Conservation (phyloP, 2,113 vertebrate species). For the Phainopepla nitens region DNA sequence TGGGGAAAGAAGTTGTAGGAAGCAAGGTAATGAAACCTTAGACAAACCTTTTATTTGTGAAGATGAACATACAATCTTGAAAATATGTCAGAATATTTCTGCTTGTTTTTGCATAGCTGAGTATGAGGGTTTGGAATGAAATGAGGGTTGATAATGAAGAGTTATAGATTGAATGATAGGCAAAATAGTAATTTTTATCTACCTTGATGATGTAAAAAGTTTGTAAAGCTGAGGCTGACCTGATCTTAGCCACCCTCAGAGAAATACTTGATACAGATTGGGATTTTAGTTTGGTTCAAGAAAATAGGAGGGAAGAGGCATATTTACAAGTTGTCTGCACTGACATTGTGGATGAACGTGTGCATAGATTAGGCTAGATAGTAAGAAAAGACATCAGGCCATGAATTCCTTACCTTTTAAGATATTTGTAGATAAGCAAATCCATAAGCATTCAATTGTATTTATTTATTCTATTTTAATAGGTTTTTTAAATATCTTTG, state of each 20-base stretch:
- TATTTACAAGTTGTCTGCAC: not conserved
- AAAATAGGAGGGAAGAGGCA: not conserved
- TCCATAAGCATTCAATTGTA: not conserved
- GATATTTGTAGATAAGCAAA: not conserved
- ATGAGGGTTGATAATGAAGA: not conserved
- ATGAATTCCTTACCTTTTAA: not conserved
- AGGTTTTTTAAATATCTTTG: not conserved
- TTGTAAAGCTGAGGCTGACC: not conserved
- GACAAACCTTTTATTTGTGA: not conserved
- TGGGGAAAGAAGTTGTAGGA: not conserved
- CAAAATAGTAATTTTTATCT: not conserved
- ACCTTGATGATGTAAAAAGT: not conserved
- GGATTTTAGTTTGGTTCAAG: not conserved
- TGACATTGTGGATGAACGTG: rapidly evolving
- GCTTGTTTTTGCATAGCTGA: not conserved
- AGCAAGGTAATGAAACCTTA: not conserved
- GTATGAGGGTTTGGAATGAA: not conserved
- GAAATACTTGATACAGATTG: not conserved
- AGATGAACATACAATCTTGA: not conserved
- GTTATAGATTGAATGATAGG: not conserved
- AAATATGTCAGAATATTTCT: not conserved
- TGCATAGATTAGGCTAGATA: not conserved
- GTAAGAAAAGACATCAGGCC: not conserved
- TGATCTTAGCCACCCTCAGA: not conserved
- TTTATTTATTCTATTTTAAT: not conserved